Evolutionary conservation across 2,888 invertebrate genomes (phyloP).

Genomic region (Catocala nupta): DNA sequence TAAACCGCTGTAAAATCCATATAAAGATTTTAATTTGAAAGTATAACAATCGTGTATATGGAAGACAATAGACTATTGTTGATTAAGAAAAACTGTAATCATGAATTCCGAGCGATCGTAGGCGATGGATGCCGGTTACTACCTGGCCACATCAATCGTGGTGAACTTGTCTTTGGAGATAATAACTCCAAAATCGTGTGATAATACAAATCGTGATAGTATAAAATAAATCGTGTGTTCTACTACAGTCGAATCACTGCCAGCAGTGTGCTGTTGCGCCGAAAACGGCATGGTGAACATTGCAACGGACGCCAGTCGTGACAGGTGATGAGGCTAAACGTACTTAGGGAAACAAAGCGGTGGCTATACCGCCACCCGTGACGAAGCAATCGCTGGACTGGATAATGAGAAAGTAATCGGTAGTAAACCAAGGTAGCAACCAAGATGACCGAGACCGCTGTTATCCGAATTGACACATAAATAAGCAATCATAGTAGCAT

Average conservation of each 20-base stretch:
- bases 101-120: constrained; percentile 15
- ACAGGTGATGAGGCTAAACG: not conserved
- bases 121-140: not conserved
- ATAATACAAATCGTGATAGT: no score
- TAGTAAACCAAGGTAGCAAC: constrained; percentile 1
- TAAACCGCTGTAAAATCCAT: no score
- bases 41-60: no score
- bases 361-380: not conserved
- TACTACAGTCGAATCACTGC: constrained; percentile 10
- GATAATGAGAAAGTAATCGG: constrained; percentile 5
- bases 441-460: not conserved
- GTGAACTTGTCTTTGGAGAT: constrained; percentile 43
- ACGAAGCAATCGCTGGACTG: constrained; percentile 10
- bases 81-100: constrained; percentile 14
- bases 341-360: no score
- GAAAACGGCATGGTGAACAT: not conserved
- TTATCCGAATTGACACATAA: not conserved
- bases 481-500: no score
- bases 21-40: no score
- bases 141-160: constrained; percentile 42
- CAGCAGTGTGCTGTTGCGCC: not conserved
- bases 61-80: not conserved
- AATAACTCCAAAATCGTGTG: no score
- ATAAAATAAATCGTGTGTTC: constrained; percentile 42
- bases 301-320: not conserved